phyloP scores from a whole-genome alignment of 2,797 vertebrate species.

The Gymnocypris eckloni region DNA sequence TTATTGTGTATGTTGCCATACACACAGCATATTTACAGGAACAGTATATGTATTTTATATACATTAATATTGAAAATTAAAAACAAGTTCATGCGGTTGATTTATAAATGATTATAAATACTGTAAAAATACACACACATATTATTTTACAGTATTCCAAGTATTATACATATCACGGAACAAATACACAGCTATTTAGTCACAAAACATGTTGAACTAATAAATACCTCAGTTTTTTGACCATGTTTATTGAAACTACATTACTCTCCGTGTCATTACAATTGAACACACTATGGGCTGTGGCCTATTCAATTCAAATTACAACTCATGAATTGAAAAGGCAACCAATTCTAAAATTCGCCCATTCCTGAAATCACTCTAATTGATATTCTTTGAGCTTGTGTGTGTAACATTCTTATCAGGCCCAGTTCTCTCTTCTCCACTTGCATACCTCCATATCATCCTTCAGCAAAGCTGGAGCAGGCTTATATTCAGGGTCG shows the following conservation, averaged over 20 bases:
- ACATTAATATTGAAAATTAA: background rate
- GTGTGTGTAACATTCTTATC: constrained; percentile 30
- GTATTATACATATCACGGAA: background rate
- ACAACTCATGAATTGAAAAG: background rate
- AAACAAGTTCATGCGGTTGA: too few species aligned
- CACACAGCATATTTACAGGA: background rate
- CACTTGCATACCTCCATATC: constrained; percentile 88
- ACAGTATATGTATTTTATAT: background rate
- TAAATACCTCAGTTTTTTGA: background rate
- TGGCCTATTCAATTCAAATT: background rate
- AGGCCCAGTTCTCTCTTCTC: background rate
- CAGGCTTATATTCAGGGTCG: constrained; percentile 98
- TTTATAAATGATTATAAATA: too few species aligned
- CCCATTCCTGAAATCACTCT: background rate
- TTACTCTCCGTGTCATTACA: background rate
- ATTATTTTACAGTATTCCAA: too few species aligned
- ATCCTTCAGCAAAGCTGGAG: constrained; percentile 95
- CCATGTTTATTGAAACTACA: background rate
- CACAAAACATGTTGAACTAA: background rate
- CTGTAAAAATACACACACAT: too few species aligned
- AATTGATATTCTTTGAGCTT: constrained; percentile 4
- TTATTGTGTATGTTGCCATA: background rate
- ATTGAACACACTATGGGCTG: background rate
- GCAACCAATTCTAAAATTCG: background rate
- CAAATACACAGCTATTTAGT: background rate